Evolutionary conservation across 2,113 vertebrate species (phyloP).

Genomic region (Erythrocercus mccallii): DNA sequence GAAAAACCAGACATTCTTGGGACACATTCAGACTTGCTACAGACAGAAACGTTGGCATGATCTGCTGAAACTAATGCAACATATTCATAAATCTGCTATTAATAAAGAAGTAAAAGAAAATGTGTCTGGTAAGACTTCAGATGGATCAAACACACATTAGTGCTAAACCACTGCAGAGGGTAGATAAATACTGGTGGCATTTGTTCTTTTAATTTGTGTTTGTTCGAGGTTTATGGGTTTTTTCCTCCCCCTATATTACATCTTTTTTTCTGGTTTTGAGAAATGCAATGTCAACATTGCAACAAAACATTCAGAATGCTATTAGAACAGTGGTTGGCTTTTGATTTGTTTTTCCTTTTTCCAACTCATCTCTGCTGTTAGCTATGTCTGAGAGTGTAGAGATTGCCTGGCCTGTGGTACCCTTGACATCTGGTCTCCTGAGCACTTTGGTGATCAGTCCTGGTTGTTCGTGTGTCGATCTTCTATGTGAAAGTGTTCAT

Average conservation of each 20-base stretch:
- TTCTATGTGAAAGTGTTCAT: background rate
- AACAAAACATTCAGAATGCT: background rate
- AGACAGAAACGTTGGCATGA: slow-evolving; percentile 93
- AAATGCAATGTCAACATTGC: background rate
- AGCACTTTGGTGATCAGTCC: background rate
- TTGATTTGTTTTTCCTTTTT: background rate
- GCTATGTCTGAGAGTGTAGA: background rate
- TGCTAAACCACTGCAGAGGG: background rate
- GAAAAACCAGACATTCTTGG: slow-evolving; percentile 93
- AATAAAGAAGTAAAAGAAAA: slow-evolving; percentile 81
- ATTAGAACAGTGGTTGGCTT: background rate
- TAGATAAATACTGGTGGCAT: background rate
- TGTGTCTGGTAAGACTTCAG: slow-evolving; percentile 75
- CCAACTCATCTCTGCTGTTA: background rate
- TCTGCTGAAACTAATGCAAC: slow-evolving; percentile 93
- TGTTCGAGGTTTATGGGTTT: background rate
- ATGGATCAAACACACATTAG: background rate
- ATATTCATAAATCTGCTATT: slow-evolving; percentile 89
- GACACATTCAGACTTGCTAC: slow-evolving; percentile 96
- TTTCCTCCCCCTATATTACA: background rate
- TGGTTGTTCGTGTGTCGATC: background rate
- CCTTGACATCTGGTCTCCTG: background rate
- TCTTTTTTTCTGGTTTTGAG: background rate
- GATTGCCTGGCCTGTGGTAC: background rate
- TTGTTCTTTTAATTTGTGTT: background rate